phyloP scores from a whole-genome alignment of 2,113 vertebrate species.

The Equus przewalskii region DNA sequence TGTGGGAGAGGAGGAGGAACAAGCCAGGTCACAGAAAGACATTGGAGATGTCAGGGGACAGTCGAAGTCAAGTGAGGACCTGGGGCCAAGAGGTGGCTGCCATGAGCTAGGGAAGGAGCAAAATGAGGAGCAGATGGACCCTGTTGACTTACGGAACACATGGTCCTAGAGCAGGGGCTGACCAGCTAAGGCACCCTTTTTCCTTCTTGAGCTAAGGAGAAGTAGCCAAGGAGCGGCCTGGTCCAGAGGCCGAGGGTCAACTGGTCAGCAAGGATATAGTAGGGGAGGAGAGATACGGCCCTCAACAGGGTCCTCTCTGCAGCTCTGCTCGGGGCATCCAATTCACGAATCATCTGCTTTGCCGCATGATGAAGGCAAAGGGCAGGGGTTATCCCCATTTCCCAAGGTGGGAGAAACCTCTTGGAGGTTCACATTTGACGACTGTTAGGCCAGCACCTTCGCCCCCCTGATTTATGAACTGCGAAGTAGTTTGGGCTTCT shows the following conservation, averaged over 20 bases:
- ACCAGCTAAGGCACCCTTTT: background rate
- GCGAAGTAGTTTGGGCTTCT: background rate
- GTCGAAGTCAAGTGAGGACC: background rate
- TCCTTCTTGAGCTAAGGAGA: background rate
- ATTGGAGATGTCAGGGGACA: background rate
- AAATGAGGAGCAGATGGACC: background rate
- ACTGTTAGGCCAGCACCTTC: background rate
- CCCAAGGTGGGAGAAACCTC: background rate
- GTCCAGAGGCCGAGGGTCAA: background rate
- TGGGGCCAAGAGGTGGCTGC: background rate
- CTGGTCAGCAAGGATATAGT: accelerated
- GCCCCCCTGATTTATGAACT: background rate
- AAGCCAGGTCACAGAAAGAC: background rate
- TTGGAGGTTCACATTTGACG: background rate
- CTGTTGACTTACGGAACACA: accelerated
- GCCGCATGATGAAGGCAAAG: background rate
- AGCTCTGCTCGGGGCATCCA: background rate
- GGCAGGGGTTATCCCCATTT: background rate
- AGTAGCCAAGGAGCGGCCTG: background rate
- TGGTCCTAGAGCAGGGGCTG: background rate
- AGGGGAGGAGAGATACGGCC: background rate
- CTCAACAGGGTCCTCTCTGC: background rate
- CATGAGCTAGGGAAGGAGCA: background rate
- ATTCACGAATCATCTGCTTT: background rate
- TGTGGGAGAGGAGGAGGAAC: background rate